These are phyloP conservation scores for Anthonomus grandis DNA, from an alignment of 1,140 invertebrate genomes.

Conservation along the genomic window DNA sequence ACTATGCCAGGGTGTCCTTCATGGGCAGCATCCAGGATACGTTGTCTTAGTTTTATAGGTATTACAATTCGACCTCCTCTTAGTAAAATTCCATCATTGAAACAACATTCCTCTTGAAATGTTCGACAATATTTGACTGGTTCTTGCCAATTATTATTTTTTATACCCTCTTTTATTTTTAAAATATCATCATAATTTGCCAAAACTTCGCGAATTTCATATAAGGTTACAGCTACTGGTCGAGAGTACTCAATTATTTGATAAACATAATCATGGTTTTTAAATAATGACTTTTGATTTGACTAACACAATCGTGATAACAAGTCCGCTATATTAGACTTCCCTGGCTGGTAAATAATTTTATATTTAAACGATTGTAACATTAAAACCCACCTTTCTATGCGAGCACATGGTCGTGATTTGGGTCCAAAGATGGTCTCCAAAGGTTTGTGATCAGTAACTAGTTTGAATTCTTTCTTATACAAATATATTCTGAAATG, in stretches of 20 bases:
- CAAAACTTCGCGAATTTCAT: constrained; percentile 5
- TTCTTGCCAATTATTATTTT: constrained; percentile 2
- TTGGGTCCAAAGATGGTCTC: constrained; percentile 7
- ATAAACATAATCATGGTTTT: constrained; percentile 16
- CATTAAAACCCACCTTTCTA: constrained; percentile 45
- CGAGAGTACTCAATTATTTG: constrained; percentile 10
- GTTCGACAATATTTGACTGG: constrained; percentile 24
- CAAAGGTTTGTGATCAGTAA: constrained; percentile 15
- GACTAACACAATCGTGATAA: constrained; percentile 38
- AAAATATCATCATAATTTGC: neutral
- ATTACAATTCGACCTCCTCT: constrained; percentile 37
- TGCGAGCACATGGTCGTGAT: constrained; percentile 24
- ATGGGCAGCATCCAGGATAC: constrained; percentile 36
- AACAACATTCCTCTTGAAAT: constrained; percentile 23
- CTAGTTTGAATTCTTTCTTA: constrained; percentile 34
- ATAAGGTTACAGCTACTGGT: constrained; percentile 17
- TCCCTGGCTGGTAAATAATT: constrained; percentile 43
- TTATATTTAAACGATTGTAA: constrained; percentile 44
- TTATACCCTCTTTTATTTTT: constrained; percentile 6
- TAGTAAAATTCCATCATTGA: constrained; percentile 21
- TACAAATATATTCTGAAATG: constrained; percentile 33
- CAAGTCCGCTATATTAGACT: constrained; percentile 47
- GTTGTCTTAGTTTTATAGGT: constrained; percentile 25
- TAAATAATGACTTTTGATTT: constrained; percentile 4
- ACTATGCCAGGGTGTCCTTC: constrained; percentile 40